A percentile compares a stretch with the other conserved stretches of the same genome.
These are phyloP conservation scores for Monodelphis domestica DNA, from an alignment of 2,797 vertebrate genomes.

Conservation along the genomic window DNA sequence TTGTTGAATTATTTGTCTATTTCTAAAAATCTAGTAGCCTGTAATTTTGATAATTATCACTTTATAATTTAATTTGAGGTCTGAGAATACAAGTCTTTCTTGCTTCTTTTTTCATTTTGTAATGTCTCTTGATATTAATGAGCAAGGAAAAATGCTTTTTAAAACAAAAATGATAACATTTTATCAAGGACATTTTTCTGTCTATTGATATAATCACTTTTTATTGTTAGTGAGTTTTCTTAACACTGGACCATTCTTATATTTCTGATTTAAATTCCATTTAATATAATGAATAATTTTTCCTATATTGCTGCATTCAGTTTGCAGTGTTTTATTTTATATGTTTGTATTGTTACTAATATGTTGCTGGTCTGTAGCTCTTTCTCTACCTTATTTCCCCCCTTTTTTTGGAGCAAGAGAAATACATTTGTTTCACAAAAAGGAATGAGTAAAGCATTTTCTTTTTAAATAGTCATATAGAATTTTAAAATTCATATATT, in stretches of 20 bases:
- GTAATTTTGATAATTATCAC: neutral
- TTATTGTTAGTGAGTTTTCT: neutral
- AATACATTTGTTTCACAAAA: neutral
- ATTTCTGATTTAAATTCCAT: neutral
- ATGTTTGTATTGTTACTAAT: neutral
- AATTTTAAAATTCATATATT: neutral
- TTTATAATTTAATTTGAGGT: neutral
- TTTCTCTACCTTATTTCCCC: neutral
- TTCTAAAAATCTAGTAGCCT: neutral
- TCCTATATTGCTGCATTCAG: neutral
- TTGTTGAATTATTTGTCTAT: neutral
- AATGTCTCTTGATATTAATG: neutral
- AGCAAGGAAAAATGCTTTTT: neutral
- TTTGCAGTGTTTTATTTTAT: neutral
- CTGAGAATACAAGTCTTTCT: neutral
- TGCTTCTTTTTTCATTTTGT: neutral
- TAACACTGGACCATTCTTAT: no score
- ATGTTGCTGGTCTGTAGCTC: neutral
- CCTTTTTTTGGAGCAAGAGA: neutral
- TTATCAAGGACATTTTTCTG: neutral
- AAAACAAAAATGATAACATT: neutral
- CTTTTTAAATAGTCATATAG: neutral
- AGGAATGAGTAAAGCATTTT: neutral
- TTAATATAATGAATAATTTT: neutral
- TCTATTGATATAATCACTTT: neutral